phyloP scores from a whole-genome alignment of 2,888 invertebrate genomes.

The Ditylenchus weischeri region DNA sequence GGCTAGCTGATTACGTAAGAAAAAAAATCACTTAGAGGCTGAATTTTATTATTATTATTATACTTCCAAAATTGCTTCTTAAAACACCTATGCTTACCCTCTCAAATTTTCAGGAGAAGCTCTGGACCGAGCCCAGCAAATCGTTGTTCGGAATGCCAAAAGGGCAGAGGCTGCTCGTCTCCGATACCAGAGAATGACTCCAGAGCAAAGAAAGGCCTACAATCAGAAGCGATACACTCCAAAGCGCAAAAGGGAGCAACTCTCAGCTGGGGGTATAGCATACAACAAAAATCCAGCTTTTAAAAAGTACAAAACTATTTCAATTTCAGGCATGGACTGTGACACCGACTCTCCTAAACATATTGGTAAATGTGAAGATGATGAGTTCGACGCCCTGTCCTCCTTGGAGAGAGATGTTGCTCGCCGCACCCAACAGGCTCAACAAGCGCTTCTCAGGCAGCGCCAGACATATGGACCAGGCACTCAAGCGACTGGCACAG shows the following conservation, averaged over 20 bases:
- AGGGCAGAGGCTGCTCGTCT: slow-evolving; percentile 54
- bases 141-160: slow-evolving; percentile 55
- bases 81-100: no score
- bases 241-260: slow-evolving; percentile 46
- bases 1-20: no score
- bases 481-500: not conserved
- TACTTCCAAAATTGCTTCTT: no score
- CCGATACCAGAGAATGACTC: slow-evolving; percentile 54
- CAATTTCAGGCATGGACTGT: not conserved
- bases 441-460: slow-evolving; percentile 42
- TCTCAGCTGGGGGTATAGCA: slow-evolving; percentile 16
- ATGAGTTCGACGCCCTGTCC: slow-evolving; percentile 52
- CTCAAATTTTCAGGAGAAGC: slow-evolving; percentile 46
- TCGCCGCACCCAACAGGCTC: slow-evolving; percentile 56
- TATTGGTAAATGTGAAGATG: slow-evolving; percentile 27
- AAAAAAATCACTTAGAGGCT: no score
- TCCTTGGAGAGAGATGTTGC: slow-evolving; percentile 54
- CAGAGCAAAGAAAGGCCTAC: slow-evolving; percentile 54
- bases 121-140: slow-evolving; percentile 55
- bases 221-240: slow-evolving; percentile 58
- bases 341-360: not conserved
- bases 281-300: slow-evolving; percentile 20
- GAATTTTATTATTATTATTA: no score
- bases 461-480: slow-evolving; percentile 19
- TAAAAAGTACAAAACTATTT: no score